phyloP scores from a whole-genome alignment of 2,888 invertebrate genomes.

The Aphodius granarius region DNA sequence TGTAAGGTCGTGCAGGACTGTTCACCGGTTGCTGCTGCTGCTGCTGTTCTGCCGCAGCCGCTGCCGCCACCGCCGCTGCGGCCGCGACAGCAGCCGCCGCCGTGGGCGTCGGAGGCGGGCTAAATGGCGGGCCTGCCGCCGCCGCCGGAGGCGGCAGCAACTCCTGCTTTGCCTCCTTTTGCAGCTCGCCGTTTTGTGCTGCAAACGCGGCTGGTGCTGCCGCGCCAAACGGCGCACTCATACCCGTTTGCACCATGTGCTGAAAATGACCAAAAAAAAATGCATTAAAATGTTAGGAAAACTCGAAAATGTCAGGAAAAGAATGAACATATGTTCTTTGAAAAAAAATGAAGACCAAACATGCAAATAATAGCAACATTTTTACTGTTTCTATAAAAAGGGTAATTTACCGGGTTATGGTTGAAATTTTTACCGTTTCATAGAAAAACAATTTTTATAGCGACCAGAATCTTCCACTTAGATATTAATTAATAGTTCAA shows the following conservation, averaged over 20 bases:
- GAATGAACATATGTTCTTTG: no score
- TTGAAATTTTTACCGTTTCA: no score
- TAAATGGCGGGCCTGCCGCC: conserved; percentile 50
- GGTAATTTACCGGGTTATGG: no score
- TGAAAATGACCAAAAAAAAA: no score
- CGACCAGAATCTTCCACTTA: background rate
- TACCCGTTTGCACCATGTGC: conserved; percentile 94
- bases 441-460: no score
- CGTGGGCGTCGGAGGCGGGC: conserved; percentile 52
- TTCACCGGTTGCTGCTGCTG: conserved; percentile 1
- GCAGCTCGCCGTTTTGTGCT: conserved; percentile 55
- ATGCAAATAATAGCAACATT: no score
- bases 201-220: conserved; percentile 63
- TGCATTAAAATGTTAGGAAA: no score
- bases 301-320: no score
- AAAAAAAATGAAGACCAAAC: no score
- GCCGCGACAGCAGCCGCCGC: conserved; percentile 48
- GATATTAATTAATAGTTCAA: background rate
- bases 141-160: conserved; percentile 57
- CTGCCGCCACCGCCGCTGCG: conserved; percentile 48
- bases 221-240: conserved; percentile 73
- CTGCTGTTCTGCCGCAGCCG: conserved; percentile 53
- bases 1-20: conserved; percentile 46
- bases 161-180: conserved; percentile 52
- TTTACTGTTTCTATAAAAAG: no score